A percentile compares a stretch with the other conserved stretches of the same genome.
phyloP scores from a whole-genome alignment of 1,140 invertebrate species.

The Portunus trituberculatus region DNA sequence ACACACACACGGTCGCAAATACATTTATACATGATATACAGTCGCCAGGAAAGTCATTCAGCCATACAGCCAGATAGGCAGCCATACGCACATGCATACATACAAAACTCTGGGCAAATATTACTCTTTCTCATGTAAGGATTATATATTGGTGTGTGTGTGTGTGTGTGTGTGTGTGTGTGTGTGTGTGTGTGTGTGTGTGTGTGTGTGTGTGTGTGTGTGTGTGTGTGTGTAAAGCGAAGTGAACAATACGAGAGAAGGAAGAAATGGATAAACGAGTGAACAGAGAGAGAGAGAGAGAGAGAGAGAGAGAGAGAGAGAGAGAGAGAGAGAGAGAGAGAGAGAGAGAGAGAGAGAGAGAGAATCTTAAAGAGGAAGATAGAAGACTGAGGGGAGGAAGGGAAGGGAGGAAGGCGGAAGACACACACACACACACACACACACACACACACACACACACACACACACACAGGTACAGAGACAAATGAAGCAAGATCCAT shows the following conservation, averaged over 20 bases:
- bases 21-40: background rate
- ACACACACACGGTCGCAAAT: background rate
- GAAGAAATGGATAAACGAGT: background rate
- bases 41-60: background rate
- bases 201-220: too few relatives aligned
- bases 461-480: background rate
- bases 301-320: background rate
- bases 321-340: conserved; percentile 20
- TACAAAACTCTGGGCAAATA: background rate
- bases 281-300: background rate
- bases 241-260: background rate
- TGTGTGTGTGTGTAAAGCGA: background rate
- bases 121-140: background rate
- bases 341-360: background rate
- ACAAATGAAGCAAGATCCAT: background rate
- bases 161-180: too few relatives aligned
- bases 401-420: too few relatives aligned
- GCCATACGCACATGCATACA: background rate
- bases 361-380: background rate
- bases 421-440: background rate
- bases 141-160: background rate
- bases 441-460: background rate
- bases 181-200: too few relatives aligned
- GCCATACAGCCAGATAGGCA: background rate
- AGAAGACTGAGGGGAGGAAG: too few relatives aligned